Base-by-base conservation (phyloP, 2,888 invertebrate species). In the Gymnocheta viridis region DNA sequence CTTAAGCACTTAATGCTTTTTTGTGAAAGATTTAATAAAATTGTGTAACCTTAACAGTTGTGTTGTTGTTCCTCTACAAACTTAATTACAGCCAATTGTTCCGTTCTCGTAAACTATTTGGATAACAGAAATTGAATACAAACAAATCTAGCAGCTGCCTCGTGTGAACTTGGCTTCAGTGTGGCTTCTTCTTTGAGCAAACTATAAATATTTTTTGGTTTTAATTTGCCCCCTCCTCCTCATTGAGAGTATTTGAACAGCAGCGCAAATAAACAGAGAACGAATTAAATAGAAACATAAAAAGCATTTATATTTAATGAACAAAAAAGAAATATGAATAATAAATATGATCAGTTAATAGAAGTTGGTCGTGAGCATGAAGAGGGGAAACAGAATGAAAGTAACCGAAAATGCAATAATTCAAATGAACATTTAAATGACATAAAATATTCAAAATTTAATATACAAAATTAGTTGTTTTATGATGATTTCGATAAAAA, bases 301-400 rank as follows among this genome's bases (percentile, higher is more conserved):
- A 29, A 12, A 60, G 73, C 51, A 60, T 66, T 22, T 32, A 51
- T 66, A 74, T 24, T 67, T 76, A 12, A 81, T 51, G 35, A 67
- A 49, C 35, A 29, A 74, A 74, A 74, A 74, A 67, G 51, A 58
- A 47, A 56, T 49, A 67, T 66, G 66, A 58, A 73, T 80, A 73
- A 73, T 73, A 58, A 58, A 73, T 80, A 29, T 47, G 27, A 44
- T 70, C 38, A 58, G 64, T 64, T 54, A 54, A 72, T 35, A 35
- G 10, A 62, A 76, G 24, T 19, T 29, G 10, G 2, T 56, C 29
- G 9, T 4, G 41, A 9, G 7, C 67, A 56, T 27, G 24, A 47
- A 35, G 22, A 49, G 17, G 22, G 4, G 7, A 17, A 14, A 70
- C n/a, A 29, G 5, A 54, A 9, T 17, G 22, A 17, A 9, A 12